These are phyloP conservation scores for Meloidogyne chitwoodi DNA, from an alignment of 1,140 invertebrate genomes.

Conservation along the genomic window DNA sequence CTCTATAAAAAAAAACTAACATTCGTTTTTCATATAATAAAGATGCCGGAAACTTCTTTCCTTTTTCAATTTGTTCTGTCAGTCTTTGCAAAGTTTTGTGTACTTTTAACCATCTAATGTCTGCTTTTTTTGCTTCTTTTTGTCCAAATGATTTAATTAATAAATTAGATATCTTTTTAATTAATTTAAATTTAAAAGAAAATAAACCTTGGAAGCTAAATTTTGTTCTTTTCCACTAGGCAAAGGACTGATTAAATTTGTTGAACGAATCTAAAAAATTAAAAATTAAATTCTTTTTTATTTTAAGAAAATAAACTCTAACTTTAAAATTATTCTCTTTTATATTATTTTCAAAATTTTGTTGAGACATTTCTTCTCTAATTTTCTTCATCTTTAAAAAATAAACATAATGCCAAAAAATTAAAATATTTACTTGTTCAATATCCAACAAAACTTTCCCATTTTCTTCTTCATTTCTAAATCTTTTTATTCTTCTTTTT, in stretches of 20 bases:
- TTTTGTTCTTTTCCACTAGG: neutral
- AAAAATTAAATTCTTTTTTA: neutral
- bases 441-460: neutral
- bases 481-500: neutral
- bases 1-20: no score
- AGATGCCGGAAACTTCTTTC: conserved; percentile 14
- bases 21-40: conserved; percentile 11
- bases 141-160: conserved; percentile 3
- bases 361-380: neutral
- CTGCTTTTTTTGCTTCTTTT: neutral
- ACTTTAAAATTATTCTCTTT: neutral
- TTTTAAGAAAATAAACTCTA: neutral
- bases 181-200: neutral
- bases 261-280: neutral
- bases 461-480: neutral
- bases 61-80: neutral
- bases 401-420: neutral
- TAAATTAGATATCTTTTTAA: conserved; percentile 10
- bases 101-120: conserved; percentile 4
- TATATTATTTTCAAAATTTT: neutral
- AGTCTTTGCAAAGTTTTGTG: neutral
- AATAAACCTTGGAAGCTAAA: neutral
- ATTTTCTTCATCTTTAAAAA: neutral
- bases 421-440: neutral
- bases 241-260: neutral